Evolutionary conservation across 1,140 invertebrate species (phyloP).

Genomic region (Drosophila carrolli): DNA sequence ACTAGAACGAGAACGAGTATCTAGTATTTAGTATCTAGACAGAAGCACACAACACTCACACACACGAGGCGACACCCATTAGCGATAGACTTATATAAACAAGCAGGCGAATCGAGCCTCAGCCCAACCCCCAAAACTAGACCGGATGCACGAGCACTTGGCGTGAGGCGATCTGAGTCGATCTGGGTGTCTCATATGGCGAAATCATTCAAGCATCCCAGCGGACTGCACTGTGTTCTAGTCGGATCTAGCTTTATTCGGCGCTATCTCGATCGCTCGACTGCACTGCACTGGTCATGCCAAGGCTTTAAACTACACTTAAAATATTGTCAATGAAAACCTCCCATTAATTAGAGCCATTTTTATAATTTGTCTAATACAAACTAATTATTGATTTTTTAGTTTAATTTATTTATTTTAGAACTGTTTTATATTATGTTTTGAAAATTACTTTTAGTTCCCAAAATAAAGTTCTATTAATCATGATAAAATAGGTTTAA

Average conservation of each 20-base stretch:
- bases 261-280: constrained; percentile 44
- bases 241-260: constrained; percentile 53
- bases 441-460: neutral
- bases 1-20: constrained; percentile 13
- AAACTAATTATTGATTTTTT: neutral
- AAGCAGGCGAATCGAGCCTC: constrained; percentile 40
- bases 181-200: constrained; percentile 52
- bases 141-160: constrained; percentile 70
- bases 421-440: too few species aligned
- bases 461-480: neutral
- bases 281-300: constrained; percentile 29
- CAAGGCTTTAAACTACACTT: constrained; percentile 29
- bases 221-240: constrained; percentile 30
- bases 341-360: neutral
- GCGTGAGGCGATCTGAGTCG: constrained; percentile 55
- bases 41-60: constrained; percentile 18
- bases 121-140: constrained; percentile 52
- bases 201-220: constrained; percentile 73
- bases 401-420: too few species aligned
- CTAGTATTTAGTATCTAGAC: constrained; percentile 42
- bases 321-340: neutral
- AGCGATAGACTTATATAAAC: constrained; percentile 38
- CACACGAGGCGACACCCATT: constrained; percentile 15
- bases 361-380: neutral
- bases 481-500: too few species aligned